These are phyloP conservation scores for Taenaris catops DNA, from an alignment of 2,888 invertebrate genomes.

Conservation along the genomic window DNA sequence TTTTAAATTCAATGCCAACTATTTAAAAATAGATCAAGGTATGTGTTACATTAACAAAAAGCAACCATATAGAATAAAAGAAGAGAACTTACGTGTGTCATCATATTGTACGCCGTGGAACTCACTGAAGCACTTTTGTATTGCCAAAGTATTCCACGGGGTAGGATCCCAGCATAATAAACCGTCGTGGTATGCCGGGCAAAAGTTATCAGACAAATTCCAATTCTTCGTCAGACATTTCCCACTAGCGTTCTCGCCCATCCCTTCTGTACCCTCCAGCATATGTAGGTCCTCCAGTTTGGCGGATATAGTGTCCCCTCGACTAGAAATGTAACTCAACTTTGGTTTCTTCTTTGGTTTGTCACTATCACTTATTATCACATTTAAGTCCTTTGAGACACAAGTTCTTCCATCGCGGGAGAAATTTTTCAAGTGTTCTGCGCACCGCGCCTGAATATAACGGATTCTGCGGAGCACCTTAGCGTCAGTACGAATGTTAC, in stretches of 20 bases:
- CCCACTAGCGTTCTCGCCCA: slow-evolving; percentile 56
- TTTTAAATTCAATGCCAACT: no score
- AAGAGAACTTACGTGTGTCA: slow-evolving; percentile 85
- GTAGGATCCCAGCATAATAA: slow-evolving; percentile 93
- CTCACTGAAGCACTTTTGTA: slow-evolving; percentile 89
- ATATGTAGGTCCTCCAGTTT: slow-evolving; percentile 75
- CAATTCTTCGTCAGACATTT: slow-evolving; percentile 54
- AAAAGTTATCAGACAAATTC: slow-evolving; percentile 55
- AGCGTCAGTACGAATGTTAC: slow-evolving; percentile 57
- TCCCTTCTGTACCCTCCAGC: slow-evolving; percentile 52
- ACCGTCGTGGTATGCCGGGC: slow-evolving; percentile 86
- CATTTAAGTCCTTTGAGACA: slow-evolving; percentile 27
- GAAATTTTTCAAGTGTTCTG: slow-evolving; percentile 40
- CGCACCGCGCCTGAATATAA: slow-evolving; percentile 38
- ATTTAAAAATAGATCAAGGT: no score
- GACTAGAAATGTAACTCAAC: slow-evolving; percentile 35
- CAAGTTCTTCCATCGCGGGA: slow-evolving; percentile 37
- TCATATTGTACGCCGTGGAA: slow-evolving; percentile 90
- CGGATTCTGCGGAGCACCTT: slow-evolving; percentile 55
- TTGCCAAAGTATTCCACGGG: slow-evolving; percentile 82
- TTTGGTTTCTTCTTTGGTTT: slow-evolving; percentile 45
- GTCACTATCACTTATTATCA: slow-evolving; percentile 24
- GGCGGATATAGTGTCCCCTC: slow-evolving; percentile 35
- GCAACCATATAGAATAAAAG: neutral
- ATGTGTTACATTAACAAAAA: no score